Evolutionary conservation across 2,888 invertebrate species (phyloP), one percentile per base, ranked within the genome.

Genomic region (Drosophila dives): DNA sequence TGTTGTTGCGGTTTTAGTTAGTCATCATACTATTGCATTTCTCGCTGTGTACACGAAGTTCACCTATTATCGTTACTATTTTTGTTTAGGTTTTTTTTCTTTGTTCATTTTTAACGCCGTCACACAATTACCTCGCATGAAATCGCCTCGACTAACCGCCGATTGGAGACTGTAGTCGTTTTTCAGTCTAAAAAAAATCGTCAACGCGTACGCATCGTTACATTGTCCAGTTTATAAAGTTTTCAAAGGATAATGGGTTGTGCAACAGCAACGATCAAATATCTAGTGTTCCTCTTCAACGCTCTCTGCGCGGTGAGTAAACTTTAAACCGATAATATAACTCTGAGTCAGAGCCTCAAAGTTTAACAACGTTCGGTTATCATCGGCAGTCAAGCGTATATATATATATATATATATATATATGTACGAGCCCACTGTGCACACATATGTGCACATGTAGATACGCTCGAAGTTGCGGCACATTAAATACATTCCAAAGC

Each of bases 251-350:
- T 80, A 80, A 90, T 90, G 90, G 80, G 86, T 79, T 91, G 79
- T 79, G 81, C 89, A 73, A 86, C 83, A 62, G 70, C 69, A 34
- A 77, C 80, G 60, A 83, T 91, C 51, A 90, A 86, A 73, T 85
- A 82, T 64, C 62, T 85, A 34, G 79, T 86, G 29, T 85, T 89
- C 49, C 42, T 85, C n/a, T 83, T 85, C 65, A 91, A 90, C 66
- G 72, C 83, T 17, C 60, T 91, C 45, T 90, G 90, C 63, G 80
- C 78, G 84, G 91, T 91, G 65, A 91, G 91, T 85, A 53, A 51
- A 54, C 36, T 50, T 15, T n/a, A 10, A 2, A 12, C 11, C 2
- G 12, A 29, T 36, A 36, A 26, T 12, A 20, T 17, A 32, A 23
- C 29, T 50, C 29, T 40, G 61, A 45, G 32, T 34, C 55, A 50